Base-by-base conservation (phyloP, 2,888 invertebrate species). In the Campoplex nolae region DNA sequence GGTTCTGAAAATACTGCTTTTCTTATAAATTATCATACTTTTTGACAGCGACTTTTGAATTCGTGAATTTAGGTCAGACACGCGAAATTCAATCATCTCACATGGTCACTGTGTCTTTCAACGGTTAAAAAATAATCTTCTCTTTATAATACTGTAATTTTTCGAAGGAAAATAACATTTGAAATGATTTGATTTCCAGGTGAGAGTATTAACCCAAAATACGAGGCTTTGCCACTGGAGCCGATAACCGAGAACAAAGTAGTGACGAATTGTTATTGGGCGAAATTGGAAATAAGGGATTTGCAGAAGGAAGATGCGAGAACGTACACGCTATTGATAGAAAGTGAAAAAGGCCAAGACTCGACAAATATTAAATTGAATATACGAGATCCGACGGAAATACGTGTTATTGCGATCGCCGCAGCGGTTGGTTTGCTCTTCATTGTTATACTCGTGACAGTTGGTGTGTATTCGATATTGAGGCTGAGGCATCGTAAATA, bases 281-380 rank as follows among this genome's bases (percentile, higher is more conserved):
- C 98, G 83, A 97, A 97, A 28, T 95, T 98, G 75, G 96, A 97
- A 90, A 97, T 98, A 87, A 96, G 96, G 90, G 96, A 96, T 93
- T 96, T 97, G 0, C 97, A 97, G 84, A 95, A 96, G n/a, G 96
- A 97, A 6, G 98, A 98, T 93, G 97, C 97, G 38, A 58, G 80
- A 35, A 16, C 48, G 13, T 80, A 80, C 18, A 73, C 80, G 62
- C 16, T 80, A 9, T 28, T 80, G 80, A 80, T 80, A 32, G 71
- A 80, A 62, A 80, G 98, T 93, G 98, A 97, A 92, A 96, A 97
- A 77, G 98, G 98, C 23, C 96, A 96, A 91, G 98, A 98, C 91
- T 93, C 94, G 67, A 94, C 93, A 73, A 94, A 92, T 77, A 87
- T 94, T 3, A 93, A 91, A 32, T 86, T 94, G 32, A 89, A 90